Evolutionary conservation across 2,888 invertebrate species (phyloP).

Genomic region (Dynastes maya): DNA sequence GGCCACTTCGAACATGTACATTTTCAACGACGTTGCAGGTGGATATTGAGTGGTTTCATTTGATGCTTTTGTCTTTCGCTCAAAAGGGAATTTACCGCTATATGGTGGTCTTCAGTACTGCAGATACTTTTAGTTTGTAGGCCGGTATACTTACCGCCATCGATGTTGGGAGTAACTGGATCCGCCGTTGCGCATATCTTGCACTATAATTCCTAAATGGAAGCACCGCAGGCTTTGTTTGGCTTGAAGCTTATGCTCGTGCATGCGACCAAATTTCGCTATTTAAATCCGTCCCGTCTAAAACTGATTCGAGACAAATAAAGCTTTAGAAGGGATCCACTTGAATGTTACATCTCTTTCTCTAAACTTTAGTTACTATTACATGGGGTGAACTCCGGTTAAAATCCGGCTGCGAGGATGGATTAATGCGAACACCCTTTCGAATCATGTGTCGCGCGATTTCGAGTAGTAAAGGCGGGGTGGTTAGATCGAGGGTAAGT

Average conservation of each 20-base stretch:
- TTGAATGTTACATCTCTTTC: conserved; percentile 56
- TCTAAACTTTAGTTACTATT: conserved; percentile 31
- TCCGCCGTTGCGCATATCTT: conserved; percentile 5
- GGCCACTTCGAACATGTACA: background rate
- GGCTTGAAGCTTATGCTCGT: conserved; percentile 47
- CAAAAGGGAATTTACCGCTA: background rate
- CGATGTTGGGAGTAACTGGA: background rate
- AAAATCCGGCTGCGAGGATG: background rate
- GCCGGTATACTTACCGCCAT: too few species aligned
- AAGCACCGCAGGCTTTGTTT: conserved; percentile 13
- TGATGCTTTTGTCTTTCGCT: background rate
- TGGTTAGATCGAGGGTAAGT: background rate
- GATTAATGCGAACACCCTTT: conserved; percentile 25
- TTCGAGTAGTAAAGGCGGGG: background rate
- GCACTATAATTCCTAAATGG: conserved; percentile 4
- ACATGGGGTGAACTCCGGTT: background rate
- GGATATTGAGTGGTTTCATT: conserved; percentile 20
- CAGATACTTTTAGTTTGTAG: too few species aligned
- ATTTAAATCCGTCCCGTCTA: conserved; percentile 53
- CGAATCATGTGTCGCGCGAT: conserved; percentile 30
- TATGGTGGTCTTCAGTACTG: too few species aligned
- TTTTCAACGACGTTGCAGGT: background rate
- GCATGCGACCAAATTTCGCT: conserved; percentile 56
- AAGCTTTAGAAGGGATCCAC: conserved; percentile 58
- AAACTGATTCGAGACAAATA: conserved; percentile 61